Conservation (phyloP, 2,888 invertebrate genomes). For the Drosophila cracens region DNA sequence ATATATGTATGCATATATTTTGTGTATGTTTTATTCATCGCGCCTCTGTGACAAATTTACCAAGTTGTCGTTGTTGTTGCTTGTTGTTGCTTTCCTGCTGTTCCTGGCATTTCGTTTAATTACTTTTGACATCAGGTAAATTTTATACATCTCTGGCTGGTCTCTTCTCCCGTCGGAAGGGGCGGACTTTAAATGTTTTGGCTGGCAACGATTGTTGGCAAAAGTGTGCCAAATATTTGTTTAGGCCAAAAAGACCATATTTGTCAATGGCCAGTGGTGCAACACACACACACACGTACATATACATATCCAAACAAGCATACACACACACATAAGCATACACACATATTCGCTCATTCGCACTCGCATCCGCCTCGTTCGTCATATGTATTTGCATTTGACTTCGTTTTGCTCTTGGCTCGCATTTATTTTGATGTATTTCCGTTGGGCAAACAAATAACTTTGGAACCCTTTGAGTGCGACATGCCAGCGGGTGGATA, state of each 20-base stretch:
- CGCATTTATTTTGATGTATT: conserved; percentile 76
- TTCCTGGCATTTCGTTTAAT: conserved; percentile 74
- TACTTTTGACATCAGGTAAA: conserved; percentile 78
- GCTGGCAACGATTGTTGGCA: conserved; percentile 10
- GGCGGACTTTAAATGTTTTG: background rate
- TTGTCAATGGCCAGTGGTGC: conserved; percentile 60
- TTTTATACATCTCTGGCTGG: conserved; percentile 50
- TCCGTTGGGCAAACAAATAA: conserved; percentile 69
- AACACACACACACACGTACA: conserved; percentile 1
- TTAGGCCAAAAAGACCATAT: conserved; percentile 62
- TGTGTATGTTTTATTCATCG: conserved; percentile 14
- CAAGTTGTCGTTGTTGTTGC: conserved; percentile 9
- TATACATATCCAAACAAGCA: conserved; percentile 19
- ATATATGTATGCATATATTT: background rate
- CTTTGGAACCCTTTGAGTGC: conserved; percentile 46
- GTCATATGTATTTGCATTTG: conserved; percentile 67
- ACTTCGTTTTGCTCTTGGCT: conserved; percentile 54
- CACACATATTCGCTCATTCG: background rate
- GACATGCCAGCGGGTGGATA: conserved; percentile 10
- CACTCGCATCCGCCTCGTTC: conserved; percentile 22
- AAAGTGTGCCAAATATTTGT: conserved; percentile 75
- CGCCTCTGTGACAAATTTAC: conserved; percentile 36
- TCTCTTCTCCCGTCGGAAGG: conserved; percentile 16
- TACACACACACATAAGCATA: conserved; percentile 15
- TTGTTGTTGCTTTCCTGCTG: conserved; percentile 41